Evolutionary conservation across 30 jellyfish, hydroid and myxozoan species (phyloP).

Genomic region (Mastigias papua): DNA sequence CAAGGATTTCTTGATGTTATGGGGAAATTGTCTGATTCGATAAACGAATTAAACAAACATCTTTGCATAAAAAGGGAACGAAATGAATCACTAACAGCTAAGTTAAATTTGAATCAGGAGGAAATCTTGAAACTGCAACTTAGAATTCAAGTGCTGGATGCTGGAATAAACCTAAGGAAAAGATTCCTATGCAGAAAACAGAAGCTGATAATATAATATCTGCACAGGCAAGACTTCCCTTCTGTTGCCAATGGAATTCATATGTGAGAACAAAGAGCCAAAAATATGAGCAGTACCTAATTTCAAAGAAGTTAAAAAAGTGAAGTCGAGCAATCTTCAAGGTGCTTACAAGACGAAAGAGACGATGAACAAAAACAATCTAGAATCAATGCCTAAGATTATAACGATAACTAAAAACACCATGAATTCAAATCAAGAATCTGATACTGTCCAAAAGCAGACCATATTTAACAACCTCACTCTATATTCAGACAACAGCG

Average conservation of each 20-base stretch:
- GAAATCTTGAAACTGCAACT: constrained; percentile 18
- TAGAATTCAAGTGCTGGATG: constrained; percentile 22
- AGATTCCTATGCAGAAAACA: background rate
- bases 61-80: constrained; percentile 34
- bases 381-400: background rate
- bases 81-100: constrained; percentile 20
- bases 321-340: background rate
- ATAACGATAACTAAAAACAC: background rate
- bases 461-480: background rate
- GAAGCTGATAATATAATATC: background rate
- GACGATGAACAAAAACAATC: background rate
- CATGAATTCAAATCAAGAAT: background rate
- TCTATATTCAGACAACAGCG: background rate
- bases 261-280: constrained; percentile 8
- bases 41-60: background rate
- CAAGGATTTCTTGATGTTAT: constrained; percentile 6
- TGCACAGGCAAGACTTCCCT: constrained; percentile 6
- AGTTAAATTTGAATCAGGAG: constrained; percentile 19
- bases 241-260: constrained; percentile 11
- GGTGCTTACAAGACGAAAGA: background rate
- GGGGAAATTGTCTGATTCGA: background rate
- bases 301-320: constrained; percentile 3
- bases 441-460: background rate
- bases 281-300: constrained; percentile 5
- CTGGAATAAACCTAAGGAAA: background rate